Conservation (phyloP, 2,797 vertebrate species). For the Carapus acus region DNA sequence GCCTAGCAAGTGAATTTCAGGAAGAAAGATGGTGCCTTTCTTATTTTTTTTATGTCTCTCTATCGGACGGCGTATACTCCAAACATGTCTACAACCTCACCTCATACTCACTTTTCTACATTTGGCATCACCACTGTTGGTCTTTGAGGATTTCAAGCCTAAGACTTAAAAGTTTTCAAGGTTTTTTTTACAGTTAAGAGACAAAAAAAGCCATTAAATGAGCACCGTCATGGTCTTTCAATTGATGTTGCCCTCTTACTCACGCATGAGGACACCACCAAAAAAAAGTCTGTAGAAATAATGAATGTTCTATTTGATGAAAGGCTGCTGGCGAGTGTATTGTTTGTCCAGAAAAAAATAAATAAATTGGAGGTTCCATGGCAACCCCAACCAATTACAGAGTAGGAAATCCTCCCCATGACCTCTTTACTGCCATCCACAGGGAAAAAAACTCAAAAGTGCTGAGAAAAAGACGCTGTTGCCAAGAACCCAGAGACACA, state of each 20-base stretch:
- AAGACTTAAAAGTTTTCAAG: no score
- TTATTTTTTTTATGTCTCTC: no score
- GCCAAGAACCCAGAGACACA: slow-evolving; percentile 49
- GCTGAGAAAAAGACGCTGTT: slow-evolving; percentile 50
- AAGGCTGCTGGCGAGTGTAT: slow-evolving; percentile 42
- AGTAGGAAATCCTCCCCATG: slow-evolving; percentile 55
- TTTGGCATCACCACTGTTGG: no score
- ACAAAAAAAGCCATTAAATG: slow-evolving; percentile 14
- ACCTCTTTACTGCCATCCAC: slow-evolving; percentile 53
- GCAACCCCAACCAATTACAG: slow-evolving; percentile 49
- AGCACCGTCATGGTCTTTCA: slow-evolving; percentile 7
- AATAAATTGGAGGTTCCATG: slow-evolving; percentile 20
- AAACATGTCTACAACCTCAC: no score
- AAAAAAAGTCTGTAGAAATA: background rate
- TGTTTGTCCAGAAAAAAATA: slow-evolving; percentile 27
- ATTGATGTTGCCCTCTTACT: slow-evolving; percentile 7
- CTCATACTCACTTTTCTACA: no score
- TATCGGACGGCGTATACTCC: no score
- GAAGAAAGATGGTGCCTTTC: no score
- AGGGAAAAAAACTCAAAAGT: no score
- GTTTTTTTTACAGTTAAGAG: slow-evolving; percentile 44
- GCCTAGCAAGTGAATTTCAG: no score
- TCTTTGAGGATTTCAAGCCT: no score
- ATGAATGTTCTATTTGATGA: slow-evolving; percentile 30
- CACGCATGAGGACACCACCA: no score